These are phyloP conservation scores for Scelioninae gen. 1 DNA, from an alignment of 2,888 invertebrate species.

Conservation along the genomic window DNA sequence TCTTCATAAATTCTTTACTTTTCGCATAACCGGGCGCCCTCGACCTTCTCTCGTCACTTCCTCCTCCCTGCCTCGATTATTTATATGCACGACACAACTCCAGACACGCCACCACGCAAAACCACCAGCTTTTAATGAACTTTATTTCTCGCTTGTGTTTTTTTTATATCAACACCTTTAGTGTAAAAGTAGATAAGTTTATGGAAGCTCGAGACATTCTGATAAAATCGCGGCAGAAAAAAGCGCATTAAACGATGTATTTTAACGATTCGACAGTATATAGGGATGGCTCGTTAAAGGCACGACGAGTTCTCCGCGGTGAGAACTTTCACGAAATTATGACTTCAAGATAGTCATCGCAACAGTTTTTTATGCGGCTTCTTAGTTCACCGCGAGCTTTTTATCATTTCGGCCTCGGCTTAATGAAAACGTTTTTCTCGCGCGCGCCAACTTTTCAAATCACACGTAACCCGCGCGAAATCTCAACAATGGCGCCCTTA, in stretches of 20 bases:
- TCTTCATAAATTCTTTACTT: constrained; percentile 74
- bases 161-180: constrained; percentile 45
- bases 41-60: constrained; percentile 56
- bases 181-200: constrained; percentile 57
- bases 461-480: constrained; percentile 20
- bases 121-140: constrained; percentile 54
- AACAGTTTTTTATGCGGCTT: constrained; percentile 44
- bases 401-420: constrained; percentile 27
- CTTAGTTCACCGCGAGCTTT: constrained; percentile 26
- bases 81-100: constrained; percentile 11
- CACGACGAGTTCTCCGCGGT: constrained; percentile 21
- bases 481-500: constrained; percentile 4
- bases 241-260: constrained; percentile 48
- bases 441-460: constrained; percentile 18
- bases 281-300: constrained; percentile 44
- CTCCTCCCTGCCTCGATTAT: constrained; percentile 29
- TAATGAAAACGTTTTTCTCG: constrained; percentile 23
- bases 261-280: constrained; percentile 55
- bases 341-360: constrained; percentile 35
- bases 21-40: constrained; percentile 64
- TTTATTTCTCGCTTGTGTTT: constrained; percentile 46
- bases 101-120: neutral
- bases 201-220: constrained; percentile 45
- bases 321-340: constrained; percentile 47
- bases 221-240: constrained; percentile 51